These are phyloP conservation scores for Drosophila paramelanica DNA, from an alignment of 2,888 invertebrate species.

Conservation along the genomic window DNA sequence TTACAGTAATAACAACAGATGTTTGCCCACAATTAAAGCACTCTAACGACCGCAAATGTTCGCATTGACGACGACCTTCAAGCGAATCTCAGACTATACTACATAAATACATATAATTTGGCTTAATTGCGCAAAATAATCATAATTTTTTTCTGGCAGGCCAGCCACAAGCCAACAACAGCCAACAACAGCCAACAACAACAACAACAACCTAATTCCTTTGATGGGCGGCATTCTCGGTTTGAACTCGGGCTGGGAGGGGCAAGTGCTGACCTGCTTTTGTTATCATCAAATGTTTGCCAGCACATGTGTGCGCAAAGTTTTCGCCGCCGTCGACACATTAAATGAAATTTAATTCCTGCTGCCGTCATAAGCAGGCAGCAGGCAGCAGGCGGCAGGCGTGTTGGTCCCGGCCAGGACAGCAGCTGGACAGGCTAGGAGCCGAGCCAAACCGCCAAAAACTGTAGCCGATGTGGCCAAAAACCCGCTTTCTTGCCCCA, in stretches of 20 bases:
- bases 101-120: slow-evolving; percentile 69
- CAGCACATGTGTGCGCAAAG: slow-evolving; percentile 67
- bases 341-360: slow-evolving; percentile 80
- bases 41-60: slow-evolving; percentile 49
- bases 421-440: slow-evolving; percentile 67
- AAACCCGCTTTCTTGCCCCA: slow-evolving; percentile 60
- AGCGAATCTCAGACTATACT: slow-evolving; percentile 53
- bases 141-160: slow-evolving; percentile 66
- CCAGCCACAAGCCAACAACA: slow-evolving; percentile 22
- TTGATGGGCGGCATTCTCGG: slow-evolving; percentile 35
- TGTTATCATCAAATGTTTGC: slow-evolving; percentile 75
- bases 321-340: slow-evolving; percentile 69
- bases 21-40: slow-evolving; percentile 58
- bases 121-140: slow-evolving; percentile 76
- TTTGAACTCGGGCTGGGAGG: not conserved
- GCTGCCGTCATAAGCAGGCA: slow-evolving; percentile 74
- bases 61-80: slow-evolving; percentile 56
- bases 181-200: slow-evolving; percentile 14
- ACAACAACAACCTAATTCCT: slow-evolving; percentile 32
- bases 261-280: slow-evolving; percentile 64
- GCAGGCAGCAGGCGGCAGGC: slow-evolving; percentile 52
- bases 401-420: slow-evolving; percentile 15
- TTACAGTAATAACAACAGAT: slow-evolving; percentile 45
- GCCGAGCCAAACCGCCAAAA: slow-evolving; percentile 60
- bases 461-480: slow-evolving; percentile 49